Percentiles rank a stretch among this genome's conserved stretches.
Conservation (phyloP, 2,888 invertebrate genomes). For the Elegia similella region DNA sequence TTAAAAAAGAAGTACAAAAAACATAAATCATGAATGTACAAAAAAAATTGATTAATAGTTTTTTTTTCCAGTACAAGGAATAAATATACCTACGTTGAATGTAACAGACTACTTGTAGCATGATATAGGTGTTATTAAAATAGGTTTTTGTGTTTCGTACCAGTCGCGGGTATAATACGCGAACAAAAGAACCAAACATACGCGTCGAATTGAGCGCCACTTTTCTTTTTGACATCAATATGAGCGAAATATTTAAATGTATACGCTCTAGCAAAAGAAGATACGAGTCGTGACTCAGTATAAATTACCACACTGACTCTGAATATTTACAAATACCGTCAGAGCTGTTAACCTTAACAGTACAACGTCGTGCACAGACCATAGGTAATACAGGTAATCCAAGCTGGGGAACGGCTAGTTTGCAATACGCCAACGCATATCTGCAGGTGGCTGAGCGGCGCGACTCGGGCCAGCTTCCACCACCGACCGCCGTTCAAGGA, state of each 20-base stretch:
- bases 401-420: slow-evolving; percentile 37
- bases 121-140: slow-evolving; percentile 46
- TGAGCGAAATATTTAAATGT: slow-evolving; percentile 30
- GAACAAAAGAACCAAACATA: slow-evolving; percentile 74
- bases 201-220: slow-evolving; percentile 64
- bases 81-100: not conserved
- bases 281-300: slow-evolving; percentile 31
- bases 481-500: slow-evolving; percentile 42
- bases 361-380: slow-evolving; percentile 33
- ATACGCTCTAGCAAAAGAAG: slow-evolving; percentile 37
- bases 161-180: slow-evolving; percentile 54
- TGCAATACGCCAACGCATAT: slow-evolving; percentile 51
- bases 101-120: slow-evolving; percentile 13
- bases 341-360: slow-evolving; percentile 57
- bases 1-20: not conserved
- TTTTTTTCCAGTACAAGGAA: not conserved
- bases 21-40: not conserved
- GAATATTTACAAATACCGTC: slow-evolving; percentile 69
- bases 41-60: not conserved
- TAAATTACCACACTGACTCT: slow-evolving; percentile 38
- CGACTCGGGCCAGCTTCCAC: slow-evolving; percentile 29
- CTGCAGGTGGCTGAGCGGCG: slow-evolving; percentile 37
- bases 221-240: slow-evolving; percentile 60
- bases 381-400: slow-evolving; percentile 38
- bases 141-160: slow-evolving; percentile 61